A percentile compares a stretch with the other conserved stretches of the same genome.
Evolutionary conservation across 2,797 vertebrate species (phyloP).

Genomic region (Menidia menidia): DNA sequence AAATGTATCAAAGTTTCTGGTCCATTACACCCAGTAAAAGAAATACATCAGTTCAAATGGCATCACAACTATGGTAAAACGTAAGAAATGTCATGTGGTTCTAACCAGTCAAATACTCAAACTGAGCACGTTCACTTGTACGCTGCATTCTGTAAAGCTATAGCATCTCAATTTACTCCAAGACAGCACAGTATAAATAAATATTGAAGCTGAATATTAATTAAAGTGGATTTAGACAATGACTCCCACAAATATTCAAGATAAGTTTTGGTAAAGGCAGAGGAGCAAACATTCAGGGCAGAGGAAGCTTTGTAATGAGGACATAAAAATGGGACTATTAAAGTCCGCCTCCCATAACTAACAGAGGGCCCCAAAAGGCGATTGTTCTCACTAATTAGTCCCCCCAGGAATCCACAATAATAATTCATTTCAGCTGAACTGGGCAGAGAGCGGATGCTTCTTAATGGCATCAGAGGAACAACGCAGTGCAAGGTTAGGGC

Average conservation of each 20-base stretch:
- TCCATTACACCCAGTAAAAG: background rate
- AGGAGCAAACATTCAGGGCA: conserved; percentile 15
- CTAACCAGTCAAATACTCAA: conserved; percentile 25
- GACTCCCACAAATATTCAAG: conserved; percentile 12
- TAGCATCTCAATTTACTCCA: background rate
- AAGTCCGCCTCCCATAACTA: conserved; percentile 64
- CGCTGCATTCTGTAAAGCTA: too few relatives aligned
- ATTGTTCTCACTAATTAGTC: conserved; percentile 80
- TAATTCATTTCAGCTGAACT: conserved; percentile 46
- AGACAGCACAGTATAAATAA: conserved; percentile 2
- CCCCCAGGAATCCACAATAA: conserved; percentile 71
- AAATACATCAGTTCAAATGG: background rate
- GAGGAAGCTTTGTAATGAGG: conserved; percentile 63
- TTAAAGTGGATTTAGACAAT: conserved; percentile 9
- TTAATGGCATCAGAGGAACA: conserved; percentile 56
- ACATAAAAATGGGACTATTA: conserved; percentile 72
- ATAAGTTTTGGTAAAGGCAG: conserved; percentile 33
- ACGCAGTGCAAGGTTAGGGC: conserved; percentile 29
- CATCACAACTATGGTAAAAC: background rate
- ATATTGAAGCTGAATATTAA: conserved; percentile 4
- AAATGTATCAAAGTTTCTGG: background rate
- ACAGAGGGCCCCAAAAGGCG: conserved; percentile 69
- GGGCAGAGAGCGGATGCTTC: conserved; percentile 35
- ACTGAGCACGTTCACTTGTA: background rate
- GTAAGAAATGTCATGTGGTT: background rate